Evolutionary conservation across 2,888 invertebrate species (phyloP).

Genomic region (Chaitophorus viminalis): DNA sequence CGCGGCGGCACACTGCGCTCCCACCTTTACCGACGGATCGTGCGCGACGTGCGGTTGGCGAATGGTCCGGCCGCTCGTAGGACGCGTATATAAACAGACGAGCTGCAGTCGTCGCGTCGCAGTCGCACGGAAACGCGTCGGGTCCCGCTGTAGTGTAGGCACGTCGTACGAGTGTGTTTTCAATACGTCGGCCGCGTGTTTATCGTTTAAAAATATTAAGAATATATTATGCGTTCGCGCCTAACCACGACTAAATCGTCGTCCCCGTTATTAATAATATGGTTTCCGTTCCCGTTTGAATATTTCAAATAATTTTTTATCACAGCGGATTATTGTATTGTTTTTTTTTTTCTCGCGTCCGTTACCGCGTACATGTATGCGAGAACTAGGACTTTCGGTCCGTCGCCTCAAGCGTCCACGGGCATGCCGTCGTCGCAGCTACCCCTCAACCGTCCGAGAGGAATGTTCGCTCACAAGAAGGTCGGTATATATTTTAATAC

Average conservation of each 20-base stretch:
- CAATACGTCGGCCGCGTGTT: background rate
- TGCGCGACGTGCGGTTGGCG: no score
- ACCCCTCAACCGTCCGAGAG: conserved; percentile 31
- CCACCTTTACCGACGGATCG: no score
- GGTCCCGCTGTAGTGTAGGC: background rate
- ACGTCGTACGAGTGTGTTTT: background rate
- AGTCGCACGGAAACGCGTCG: background rate
- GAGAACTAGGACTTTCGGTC: conserved; percentile 13
- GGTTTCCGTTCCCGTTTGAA: background rate
- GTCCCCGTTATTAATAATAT: background rate
- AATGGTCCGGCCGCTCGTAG: no score
- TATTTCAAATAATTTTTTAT: no score
- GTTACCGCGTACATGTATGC: conserved; percentile 21
- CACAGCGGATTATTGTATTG: no score
- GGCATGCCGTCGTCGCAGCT: conserved; percentile 51
- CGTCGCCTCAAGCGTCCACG: conserved; percentile 16
- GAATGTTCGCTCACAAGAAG: conserved; percentile 51
- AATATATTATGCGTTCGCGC: no score
- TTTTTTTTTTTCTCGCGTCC: no score
- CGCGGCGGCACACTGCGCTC: background rate
- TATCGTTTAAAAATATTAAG: no score
- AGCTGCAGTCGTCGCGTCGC: background rate
- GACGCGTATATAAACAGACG: background rate
- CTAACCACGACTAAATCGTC: no score
- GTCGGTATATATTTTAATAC: background rate